Conservation (phyloP, 2,888 invertebrate genomes). For the Caradrina clavipalpis region DNA sequence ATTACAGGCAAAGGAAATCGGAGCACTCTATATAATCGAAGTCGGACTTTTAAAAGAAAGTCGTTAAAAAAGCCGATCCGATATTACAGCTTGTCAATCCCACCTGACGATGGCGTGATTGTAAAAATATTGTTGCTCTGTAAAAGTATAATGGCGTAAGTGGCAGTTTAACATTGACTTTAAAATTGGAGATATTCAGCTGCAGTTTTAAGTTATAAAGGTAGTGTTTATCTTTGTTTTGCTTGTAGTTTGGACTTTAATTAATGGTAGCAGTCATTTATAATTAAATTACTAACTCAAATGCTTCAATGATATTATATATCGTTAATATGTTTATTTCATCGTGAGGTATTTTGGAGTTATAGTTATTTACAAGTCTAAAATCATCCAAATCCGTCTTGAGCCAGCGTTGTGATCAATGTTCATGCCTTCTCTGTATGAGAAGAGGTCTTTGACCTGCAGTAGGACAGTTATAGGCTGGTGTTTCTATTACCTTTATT, state of each 20-base stretch:
- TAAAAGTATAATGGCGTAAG: conserved; percentile 63
- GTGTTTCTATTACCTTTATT: no score
- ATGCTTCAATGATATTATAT: no score
- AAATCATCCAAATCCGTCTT: no score
- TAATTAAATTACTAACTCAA: no score
- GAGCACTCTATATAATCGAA: conserved; percentile 73
- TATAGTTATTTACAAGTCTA: no score
- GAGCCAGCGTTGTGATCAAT: no score
- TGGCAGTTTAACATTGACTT: conserved; percentile 38
- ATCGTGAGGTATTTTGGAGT: no score
- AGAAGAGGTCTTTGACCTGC: no score
- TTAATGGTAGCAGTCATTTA: no score
- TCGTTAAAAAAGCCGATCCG: conserved; percentile 73
- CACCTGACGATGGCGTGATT: conserved; percentile 86
- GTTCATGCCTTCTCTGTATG: no score
- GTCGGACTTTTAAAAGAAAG: conserved; percentile 76
- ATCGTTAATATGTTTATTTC: no score
- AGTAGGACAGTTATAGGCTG: no score
- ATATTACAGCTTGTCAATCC: conserved; percentile 78
- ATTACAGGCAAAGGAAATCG: conserved; percentile 64
- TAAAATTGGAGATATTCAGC: conserved; percentile 2
- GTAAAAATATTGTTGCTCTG: conserved; percentile 73
- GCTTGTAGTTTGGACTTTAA: background rate
- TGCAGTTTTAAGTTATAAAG: conserved; percentile 8
- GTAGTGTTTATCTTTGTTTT: background rate